Evolutionary conservation across 2,797 vertebrate species (phyloP).

Genomic region (Tiaroga cobitis): DNA sequence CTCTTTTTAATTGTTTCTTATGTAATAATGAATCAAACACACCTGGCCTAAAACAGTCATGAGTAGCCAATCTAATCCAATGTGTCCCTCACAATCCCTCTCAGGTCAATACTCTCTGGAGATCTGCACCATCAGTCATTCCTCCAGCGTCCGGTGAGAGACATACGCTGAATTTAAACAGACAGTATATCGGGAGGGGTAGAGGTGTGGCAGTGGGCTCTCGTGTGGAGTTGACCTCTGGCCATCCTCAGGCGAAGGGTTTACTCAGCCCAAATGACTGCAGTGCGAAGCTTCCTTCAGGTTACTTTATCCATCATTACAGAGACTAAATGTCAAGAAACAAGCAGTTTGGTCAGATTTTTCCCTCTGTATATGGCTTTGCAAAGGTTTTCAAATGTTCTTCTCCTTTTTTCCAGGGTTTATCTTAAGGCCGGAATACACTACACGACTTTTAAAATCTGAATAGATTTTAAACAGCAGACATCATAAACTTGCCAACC

Average conservation of each 20-base stretch:
- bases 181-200: slow-evolving; percentile 22
- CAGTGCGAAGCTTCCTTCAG: slow-evolving; percentile 70
- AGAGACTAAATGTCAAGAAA: slow-evolving; percentile 75
- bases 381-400: too few species aligned
- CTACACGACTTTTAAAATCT: too few species aligned
- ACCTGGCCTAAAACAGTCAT: neutral
- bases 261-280: slow-evolving; percentile 80
- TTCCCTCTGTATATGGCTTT: too few species aligned
- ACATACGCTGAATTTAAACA: slow-evolving; percentile 47
- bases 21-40: neutral
- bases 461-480: too few species aligned
- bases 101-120: slow-evolving; percentile 22
- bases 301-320: slow-evolving; percentile 77
- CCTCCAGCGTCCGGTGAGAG: slow-evolving; percentile 36
- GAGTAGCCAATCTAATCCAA: neutral
- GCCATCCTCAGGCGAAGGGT: slow-evolving; percentile 81
- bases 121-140: slow-evolving; percentile 40
- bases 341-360: slow-evolving; percentile 54
- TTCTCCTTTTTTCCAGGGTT: too few species aligned
- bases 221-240: slow-evolving; percentile 80
- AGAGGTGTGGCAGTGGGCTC: slow-evolving; percentile 71
- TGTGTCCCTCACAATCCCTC: neutral
- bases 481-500: too few species aligned
- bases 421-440: too few species aligned
- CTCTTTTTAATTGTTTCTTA: neutral